Evolutionary conservation across 2,113 vertebrate genomes (phyloP).

Genomic region (Elaphurus davidianus): DNA sequence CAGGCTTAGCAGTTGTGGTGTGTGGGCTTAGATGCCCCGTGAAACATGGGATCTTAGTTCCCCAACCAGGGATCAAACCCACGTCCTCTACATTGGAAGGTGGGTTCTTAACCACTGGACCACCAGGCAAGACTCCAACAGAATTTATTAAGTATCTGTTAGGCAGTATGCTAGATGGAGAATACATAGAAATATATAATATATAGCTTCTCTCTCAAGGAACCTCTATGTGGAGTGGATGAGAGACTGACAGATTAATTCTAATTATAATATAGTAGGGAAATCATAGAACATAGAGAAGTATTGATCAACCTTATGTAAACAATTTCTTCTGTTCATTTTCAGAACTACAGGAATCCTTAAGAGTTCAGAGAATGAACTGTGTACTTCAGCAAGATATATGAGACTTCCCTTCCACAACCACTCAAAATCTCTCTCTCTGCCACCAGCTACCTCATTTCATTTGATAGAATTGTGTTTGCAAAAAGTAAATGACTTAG

Average conservation of each 20-base stretch:
- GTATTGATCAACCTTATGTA: not conserved
- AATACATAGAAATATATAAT: not conserved
- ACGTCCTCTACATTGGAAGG: not conserved
- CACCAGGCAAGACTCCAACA: not conserved
- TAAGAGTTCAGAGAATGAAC: not conserved
- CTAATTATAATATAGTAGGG: not conserved
- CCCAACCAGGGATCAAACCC: not conserved
- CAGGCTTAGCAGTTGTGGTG: not conserved
- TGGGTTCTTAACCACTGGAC: not conserved
- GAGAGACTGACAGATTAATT: not conserved
- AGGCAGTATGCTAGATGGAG: not conserved
- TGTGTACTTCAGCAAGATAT: not conserved
- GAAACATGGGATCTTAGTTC: not conserved
- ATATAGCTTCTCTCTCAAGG: not conserved
- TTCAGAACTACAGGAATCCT: not conserved
- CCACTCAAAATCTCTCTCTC: not conserved
- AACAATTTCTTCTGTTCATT: not conserved
- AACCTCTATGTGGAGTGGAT: not conserved
- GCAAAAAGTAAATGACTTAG: not conserved
- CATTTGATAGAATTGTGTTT: not conserved
- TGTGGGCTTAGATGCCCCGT: accelerated
- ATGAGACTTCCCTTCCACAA: not conserved
- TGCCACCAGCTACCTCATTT: not conserved
- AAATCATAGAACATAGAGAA: not conserved
- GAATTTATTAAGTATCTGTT: not conserved